Evolutionary conservation across 2,113 vertebrate genomes (phyloP).

Genomic region (Naja naja): DNA sequence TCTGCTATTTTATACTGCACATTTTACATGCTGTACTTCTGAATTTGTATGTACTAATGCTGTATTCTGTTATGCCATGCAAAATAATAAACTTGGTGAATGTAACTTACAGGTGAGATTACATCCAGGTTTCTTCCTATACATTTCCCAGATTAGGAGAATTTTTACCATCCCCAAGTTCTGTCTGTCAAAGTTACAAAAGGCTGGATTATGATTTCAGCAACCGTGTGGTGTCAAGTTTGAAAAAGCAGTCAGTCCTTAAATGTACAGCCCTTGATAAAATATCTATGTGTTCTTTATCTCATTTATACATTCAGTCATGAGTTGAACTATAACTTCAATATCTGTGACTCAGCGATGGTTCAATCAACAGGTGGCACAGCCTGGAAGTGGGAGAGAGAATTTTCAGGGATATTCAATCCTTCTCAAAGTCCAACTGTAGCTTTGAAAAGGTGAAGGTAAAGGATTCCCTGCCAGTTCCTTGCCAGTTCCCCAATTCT

Average conservation of each 20-base stretch:
- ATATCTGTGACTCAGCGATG: neutral
- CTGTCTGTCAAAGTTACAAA: neutral
- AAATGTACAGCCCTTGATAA: neutral
- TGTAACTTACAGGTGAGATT: neutral
- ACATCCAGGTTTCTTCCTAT: neutral
- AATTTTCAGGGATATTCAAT: too few relatives aligned
- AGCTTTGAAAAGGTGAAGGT: neutral
- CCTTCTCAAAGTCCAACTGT: neutral
- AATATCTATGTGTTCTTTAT: neutral
- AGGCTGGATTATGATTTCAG: neutral
- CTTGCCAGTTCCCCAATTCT: neutral
- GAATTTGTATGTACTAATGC: neutral
- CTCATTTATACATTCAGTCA: too few relatives aligned
- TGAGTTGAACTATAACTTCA: neutral
- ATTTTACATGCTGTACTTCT: neutral
- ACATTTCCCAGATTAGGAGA: neutral
- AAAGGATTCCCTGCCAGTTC: neutral
- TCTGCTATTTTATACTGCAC: neutral
- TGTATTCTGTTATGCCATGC: neutral
- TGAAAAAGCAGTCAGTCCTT: neutral
- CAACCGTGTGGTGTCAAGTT: neutral
- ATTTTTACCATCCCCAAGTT: neutral
- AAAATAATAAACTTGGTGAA: neutral
- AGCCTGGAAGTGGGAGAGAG: neutral
- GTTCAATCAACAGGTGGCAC: neutral